Evolutionary conservation across 2,113 vertebrate species (phyloP).

Genomic region (Myrmecobius fasciatus): DNA sequence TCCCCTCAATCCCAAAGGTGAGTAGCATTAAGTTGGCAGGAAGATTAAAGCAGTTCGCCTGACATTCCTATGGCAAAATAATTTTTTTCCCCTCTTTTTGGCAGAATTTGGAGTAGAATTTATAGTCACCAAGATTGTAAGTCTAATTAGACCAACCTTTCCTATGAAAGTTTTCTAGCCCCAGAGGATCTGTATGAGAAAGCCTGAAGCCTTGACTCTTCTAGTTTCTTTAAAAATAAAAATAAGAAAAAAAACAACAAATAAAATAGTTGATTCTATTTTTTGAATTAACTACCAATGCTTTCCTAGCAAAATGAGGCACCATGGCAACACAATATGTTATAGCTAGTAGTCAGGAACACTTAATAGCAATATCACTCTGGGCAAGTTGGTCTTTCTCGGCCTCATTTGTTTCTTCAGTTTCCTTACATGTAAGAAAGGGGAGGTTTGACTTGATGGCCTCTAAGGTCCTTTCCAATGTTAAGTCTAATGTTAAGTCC

Average conservation of each 20-base stretch:
- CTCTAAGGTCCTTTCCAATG: background rate
- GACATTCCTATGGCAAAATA: background rate
- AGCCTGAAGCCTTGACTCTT: slow-evolving; percentile 61
- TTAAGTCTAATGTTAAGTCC: background rate
- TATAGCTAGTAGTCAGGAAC: background rate
- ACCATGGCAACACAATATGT: slow-evolving; percentile 27
- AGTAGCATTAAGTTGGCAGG: background rate
- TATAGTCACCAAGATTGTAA: slow-evolving; percentile 23
- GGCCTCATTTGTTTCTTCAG: background rate
- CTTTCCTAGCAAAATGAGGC: slow-evolving; percentile 53
- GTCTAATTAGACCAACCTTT: slow-evolving; percentile 18
- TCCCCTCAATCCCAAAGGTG: background rate
- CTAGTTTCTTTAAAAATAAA: slow-evolving; percentile 51
- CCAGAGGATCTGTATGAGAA: slow-evolving; percentile 47
- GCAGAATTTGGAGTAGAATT: slow-evolving; percentile 36
- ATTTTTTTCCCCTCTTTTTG: slow-evolving; percentile 39
- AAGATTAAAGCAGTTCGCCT: background rate
- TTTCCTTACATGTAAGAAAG: background rate
- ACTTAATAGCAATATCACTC: background rate
- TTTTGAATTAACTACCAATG: slow-evolving; percentile 48
- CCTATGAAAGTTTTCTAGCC: background rate
- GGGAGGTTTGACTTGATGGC: background rate
- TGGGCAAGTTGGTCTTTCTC: background rate
- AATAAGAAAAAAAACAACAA: slow-evolving; percentile 50
- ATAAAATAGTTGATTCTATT: slow-evolving; percentile 59